Evolutionary conservation across 1,140 invertebrate species (phyloP).

Genomic region (Nebria ingens): DNA sequence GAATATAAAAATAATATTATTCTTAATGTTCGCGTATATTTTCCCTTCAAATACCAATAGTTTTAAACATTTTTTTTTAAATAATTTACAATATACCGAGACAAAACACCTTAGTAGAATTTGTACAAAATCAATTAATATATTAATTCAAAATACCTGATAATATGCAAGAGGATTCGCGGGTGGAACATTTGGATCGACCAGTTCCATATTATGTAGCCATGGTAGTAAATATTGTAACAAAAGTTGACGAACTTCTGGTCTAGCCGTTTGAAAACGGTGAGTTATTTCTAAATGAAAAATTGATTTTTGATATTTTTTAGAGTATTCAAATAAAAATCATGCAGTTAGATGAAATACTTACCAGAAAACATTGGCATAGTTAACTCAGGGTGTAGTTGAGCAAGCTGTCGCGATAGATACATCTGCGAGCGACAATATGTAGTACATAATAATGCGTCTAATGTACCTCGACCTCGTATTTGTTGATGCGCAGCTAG

Average conservation of each 20-base stretch:
- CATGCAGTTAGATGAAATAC: constrained; percentile 18
- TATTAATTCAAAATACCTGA: constrained; percentile 45
- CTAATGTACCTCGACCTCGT: constrained; percentile 61
- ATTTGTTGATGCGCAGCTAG: constrained; percentile 38
- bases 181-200: constrained; percentile 89
- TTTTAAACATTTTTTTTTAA: no score
- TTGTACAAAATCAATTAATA: no score
- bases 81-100: no score
- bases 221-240: constrained; percentile 91
- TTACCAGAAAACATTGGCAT: constrained; percentile 98
- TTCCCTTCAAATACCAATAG: no score
- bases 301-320: no score
- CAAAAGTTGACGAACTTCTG: constrained; percentile 78
- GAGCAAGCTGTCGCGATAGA: constrained; percentile 82
- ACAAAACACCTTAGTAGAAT: no score
- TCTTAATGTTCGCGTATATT: no score
- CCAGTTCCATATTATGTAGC: constrained; percentile 97
- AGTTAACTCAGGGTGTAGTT: constrained; percentile 90
- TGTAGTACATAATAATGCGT: constrained; percentile 71
- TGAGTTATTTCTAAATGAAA: constrained; percentile 81
- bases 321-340: no score
- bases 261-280: constrained; percentile 88
- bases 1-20: no score
- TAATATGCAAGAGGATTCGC: constrained; percentile 70
- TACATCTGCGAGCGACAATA: constrained; percentile 89